These are phyloP conservation scores for Octopus bimaculoides DNA, from an alignment of 1,140 invertebrate genomes.

Conservation along the genomic window DNA sequence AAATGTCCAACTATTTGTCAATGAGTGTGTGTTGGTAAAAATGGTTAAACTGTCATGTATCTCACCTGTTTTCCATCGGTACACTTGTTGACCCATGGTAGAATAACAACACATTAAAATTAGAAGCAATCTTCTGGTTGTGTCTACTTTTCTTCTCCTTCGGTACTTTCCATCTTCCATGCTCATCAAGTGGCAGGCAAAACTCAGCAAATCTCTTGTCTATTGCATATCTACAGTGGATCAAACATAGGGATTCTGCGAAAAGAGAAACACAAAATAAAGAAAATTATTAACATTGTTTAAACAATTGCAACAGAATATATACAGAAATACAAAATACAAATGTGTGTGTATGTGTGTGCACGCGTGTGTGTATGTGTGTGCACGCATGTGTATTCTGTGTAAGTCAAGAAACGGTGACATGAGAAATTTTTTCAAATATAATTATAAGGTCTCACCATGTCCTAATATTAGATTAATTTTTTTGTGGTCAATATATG, in stretches of 20 bases:
- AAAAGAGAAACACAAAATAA: neutral
- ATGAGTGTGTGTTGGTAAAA: too few species aligned
- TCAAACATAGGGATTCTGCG: neutral
- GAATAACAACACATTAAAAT: slow-evolving; percentile 8
- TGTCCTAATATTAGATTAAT: too few species aligned
- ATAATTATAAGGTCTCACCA: neutral
- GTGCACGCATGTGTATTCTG: neutral
- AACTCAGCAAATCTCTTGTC: slow-evolving; percentile 2
- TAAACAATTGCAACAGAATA: neutral
- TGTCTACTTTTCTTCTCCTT: slow-evolving; percentile 9
- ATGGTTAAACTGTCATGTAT: too few species aligned
- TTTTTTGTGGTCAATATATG: too few species aligned
- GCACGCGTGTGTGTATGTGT: neutral
- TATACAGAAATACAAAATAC: neutral
- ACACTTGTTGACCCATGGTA: slow-evolving; percentile 5
- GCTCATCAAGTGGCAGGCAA: slow-evolving; percentile 2
- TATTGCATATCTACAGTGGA: slow-evolving; percentile 11
- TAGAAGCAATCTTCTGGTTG: slow-evolving; percentile 6
- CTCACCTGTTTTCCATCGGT: neutral
- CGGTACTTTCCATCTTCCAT: slow-evolving; percentile 10
- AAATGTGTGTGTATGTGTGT: neutral
- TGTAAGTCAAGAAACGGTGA: neutral
- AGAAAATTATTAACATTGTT: neutral
- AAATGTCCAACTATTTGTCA: too few species aligned
- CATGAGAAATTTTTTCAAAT: neutral